Percentiles rank a stretch among this genome's conserved stretches.
Conservation (phyloP, 2,888 invertebrate genomes). For the Aplocera efformata region DNA sequence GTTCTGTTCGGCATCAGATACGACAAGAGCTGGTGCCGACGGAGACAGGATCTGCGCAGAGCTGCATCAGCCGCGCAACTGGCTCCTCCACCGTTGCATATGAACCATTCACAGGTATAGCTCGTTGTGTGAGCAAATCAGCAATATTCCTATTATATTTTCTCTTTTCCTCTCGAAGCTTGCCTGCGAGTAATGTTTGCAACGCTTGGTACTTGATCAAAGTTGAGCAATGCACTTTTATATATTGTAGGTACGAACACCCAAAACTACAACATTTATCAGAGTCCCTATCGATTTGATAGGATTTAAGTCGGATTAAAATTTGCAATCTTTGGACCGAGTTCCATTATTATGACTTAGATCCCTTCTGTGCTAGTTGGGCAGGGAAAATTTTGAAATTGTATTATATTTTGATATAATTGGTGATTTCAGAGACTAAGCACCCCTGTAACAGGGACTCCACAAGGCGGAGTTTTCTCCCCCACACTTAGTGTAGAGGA, state of each 20-base stretch:
- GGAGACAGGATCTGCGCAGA: slow-evolving; percentile 63
- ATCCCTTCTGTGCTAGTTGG: too few species aligned
- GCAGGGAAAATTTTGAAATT: not conserved
- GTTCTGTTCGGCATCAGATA: slow-evolving; percentile 83
- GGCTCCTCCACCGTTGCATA: slow-evolving; percentile 62
- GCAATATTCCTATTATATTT: too few species aligned
- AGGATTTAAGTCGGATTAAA: too few species aligned
- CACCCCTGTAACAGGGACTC: slow-evolving; percentile 68
- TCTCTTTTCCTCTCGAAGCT: slow-evolving; percentile 14
- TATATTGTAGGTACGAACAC: too few species aligned
- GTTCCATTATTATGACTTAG: too few species aligned
- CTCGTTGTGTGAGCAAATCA: not conserved
- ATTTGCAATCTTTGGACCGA: too few species aligned
- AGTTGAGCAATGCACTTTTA: slow-evolving; percentile 12
- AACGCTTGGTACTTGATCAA: slow-evolving; percentile 2
- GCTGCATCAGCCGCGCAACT: slow-evolving; percentile 70
- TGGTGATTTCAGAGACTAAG: slow-evolving; percentile 61
- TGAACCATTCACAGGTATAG: slow-evolving; percentile 70
- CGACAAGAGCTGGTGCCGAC: slow-evolving; percentile 82
- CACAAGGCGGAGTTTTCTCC: slow-evolving; percentile 68
- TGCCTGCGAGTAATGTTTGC: slow-evolving; percentile 2
- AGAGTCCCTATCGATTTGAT: too few species aligned
- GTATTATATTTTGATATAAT: slow-evolving; percentile 19
- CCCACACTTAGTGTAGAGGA: slow-evolving; percentile 71
- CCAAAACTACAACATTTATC: too few species aligned